A percentile compares a stretch with the other conserved stretches of the same genome.
Conservation (phyloP, 2,888 invertebrate genomes). For the Pachliopta kotzebuea region DNA sequence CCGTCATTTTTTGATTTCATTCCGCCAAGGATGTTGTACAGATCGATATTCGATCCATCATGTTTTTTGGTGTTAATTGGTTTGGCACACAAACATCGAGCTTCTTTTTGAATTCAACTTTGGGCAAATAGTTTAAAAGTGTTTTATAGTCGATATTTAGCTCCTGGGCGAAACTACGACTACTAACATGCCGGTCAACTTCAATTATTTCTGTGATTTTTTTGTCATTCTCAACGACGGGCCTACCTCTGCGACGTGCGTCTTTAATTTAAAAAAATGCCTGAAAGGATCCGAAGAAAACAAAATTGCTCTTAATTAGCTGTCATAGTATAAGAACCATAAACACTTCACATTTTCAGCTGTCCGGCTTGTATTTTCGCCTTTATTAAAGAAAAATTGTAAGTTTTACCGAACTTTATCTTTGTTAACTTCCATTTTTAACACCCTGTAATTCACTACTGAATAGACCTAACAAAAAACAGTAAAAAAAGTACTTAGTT, state of each 20-base stretch:
- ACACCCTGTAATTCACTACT: too few relatives aligned
- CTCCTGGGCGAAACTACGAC: neutral
- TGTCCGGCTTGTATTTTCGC: neutral
- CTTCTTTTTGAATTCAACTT: too few relatives aligned
- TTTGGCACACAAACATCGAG: too few relatives aligned
- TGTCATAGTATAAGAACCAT: neutral
- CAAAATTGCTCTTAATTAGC: neutral
- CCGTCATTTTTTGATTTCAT: too few relatives aligned
- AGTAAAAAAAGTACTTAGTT: neutral
- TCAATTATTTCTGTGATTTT: constrained; percentile 1
- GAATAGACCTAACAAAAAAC: neutral
- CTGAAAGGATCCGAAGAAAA: neutral
- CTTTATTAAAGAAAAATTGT: constrained; percentile 5
- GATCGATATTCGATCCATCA: too few relatives aligned
- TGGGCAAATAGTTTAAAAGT: neutral
- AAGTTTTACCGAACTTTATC: neutral
- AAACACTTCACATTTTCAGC: neutral
- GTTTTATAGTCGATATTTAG: neutral
- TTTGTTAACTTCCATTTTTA: too few relatives aligned
- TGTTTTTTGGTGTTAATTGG: neutral
- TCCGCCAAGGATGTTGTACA: too few relatives aligned
- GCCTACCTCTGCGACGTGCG: neutral
- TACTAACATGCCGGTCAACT: neutral
- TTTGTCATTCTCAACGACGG: neutral
- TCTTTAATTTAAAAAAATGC: neutral